These are phyloP conservation scores for Eucidaris tribuloides DNA, from an alignment of 35 echinoderm and acorn worm genomes.

Conservation along the genomic window DNA sequence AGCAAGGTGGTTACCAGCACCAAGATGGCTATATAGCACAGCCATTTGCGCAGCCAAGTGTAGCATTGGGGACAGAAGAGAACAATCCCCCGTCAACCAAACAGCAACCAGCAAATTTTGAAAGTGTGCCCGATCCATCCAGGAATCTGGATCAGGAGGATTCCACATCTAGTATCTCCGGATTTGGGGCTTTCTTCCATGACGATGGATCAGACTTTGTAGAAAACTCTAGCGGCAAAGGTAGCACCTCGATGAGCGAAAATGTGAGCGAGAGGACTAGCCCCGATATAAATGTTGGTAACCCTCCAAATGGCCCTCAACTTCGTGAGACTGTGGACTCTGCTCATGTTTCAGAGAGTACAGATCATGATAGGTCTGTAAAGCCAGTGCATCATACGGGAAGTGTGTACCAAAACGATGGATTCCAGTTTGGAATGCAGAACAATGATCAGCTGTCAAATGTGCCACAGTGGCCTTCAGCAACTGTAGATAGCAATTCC, in stretches of 20 bases:
- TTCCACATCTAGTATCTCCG: conserved; percentile 41
- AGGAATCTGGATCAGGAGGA: conserved; percentile 37
- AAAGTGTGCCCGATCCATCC: neutral
- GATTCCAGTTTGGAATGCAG: too few relatives aligned
- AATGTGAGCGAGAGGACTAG: conserved; percentile 35
- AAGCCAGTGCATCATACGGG: too few relatives aligned
- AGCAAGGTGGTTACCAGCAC: neutral
- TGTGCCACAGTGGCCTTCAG: too few relatives aligned
- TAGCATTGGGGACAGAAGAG: neutral
- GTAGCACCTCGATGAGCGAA: neutral
- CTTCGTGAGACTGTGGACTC: too few relatives aligned
- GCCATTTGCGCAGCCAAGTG: neutral
- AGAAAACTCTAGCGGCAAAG: conserved; percentile 35
- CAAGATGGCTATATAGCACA: neutral
- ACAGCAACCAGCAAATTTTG: neutral
- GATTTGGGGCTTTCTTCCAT: conserved; percentile 65
- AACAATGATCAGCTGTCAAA: too few relatives aligned
- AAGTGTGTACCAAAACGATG: too few relatives aligned
- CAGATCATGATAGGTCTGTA: too few relatives aligned
- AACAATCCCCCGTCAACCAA: neutral
- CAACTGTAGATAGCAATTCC: too few relatives aligned
- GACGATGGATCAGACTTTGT: conserved; percentile 72
- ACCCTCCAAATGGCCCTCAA: too few relatives aligned
- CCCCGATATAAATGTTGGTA: neutral
- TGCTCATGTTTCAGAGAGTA: too few relatives aligned